phyloP scores from a whole-genome alignment of 2,797 vertebrate genomes.

The Anguilla obscura region DNA sequence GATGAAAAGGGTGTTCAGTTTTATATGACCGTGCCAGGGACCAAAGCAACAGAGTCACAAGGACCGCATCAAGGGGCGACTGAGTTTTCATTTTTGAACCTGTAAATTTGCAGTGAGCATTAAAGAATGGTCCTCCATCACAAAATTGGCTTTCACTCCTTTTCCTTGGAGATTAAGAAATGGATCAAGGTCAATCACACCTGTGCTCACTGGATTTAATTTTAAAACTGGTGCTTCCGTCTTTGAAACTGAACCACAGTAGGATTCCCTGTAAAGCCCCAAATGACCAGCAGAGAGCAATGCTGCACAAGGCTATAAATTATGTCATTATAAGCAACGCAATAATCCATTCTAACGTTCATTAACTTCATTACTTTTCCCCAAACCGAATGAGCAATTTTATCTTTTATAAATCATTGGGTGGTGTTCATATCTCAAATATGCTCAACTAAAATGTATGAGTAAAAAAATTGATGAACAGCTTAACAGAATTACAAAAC shows the following conservation, averaged over 20 bases:
- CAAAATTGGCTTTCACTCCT: neutral
- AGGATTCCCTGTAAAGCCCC: neutral
- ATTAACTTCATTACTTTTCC: neutral
- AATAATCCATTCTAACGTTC: neutral
- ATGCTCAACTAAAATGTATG: neutral
- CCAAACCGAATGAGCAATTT: neutral
- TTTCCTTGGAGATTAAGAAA: neutral
- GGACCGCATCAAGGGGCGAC: neutral
- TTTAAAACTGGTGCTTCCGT: neutral
- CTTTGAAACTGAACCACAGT: neutral
- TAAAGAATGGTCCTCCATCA: neutral
- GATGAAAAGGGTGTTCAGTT: too few species aligned
- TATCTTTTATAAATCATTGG: neutral
- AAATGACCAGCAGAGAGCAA: conserved; percentile 29
- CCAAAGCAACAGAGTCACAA: neutral
- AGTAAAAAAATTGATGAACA: neutral
- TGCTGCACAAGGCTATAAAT: neutral
- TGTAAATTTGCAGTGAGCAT: neutral
- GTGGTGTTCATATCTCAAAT: neutral
- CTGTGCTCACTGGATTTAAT: neutral
- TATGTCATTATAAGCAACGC: neutral
- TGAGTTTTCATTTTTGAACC: neutral
- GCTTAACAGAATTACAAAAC: conserved; percentile 10
- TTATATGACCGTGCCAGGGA: too few species aligned
- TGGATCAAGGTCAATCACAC: neutral